Conservation (phyloP, 2,888 invertebrate genomes). For the Sinodicranocentrus sp. region DNA sequence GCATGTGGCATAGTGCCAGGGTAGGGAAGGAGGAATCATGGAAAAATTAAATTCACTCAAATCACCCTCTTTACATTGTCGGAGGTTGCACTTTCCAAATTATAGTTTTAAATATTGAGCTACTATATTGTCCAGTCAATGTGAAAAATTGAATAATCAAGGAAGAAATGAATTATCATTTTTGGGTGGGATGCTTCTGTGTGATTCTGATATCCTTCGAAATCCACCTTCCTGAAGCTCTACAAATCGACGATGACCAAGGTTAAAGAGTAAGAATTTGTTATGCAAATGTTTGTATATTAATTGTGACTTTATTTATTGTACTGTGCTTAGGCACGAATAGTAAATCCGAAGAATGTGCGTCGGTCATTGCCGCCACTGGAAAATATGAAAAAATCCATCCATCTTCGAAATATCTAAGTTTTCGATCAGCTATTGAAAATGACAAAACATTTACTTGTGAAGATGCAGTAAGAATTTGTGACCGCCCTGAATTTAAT, state of each 20-base stretch:
- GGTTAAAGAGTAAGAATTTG: neutral
- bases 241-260: neutral
- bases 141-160: too few species aligned
- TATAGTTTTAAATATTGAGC: too few species aligned
- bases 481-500: neutral
- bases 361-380: neutral
- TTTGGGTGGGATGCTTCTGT: too few species aligned
- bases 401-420: conserved; percentile 29
- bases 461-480: neutral
- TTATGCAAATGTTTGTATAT: neutral
- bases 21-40: too few species aligned
- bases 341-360: conserved; percentile 15
- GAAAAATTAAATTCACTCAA: too few species aligned
- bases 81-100: too few species aligned
- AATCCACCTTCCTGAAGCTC: neutral
- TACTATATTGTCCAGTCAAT: too few species aligned
- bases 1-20: too few species aligned
- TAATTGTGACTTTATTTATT: neutral
- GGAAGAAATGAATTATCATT: too few species aligned
- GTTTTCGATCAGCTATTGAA: neutral
- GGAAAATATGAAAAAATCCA: conserved; percentile 31
- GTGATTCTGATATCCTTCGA: too few species aligned
- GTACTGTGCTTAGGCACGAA: neutral
- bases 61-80: too few species aligned
- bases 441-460: neutral